Conservation (phyloP, 2,113 vertebrate genomes). For the Ursus arctos region DNA sequence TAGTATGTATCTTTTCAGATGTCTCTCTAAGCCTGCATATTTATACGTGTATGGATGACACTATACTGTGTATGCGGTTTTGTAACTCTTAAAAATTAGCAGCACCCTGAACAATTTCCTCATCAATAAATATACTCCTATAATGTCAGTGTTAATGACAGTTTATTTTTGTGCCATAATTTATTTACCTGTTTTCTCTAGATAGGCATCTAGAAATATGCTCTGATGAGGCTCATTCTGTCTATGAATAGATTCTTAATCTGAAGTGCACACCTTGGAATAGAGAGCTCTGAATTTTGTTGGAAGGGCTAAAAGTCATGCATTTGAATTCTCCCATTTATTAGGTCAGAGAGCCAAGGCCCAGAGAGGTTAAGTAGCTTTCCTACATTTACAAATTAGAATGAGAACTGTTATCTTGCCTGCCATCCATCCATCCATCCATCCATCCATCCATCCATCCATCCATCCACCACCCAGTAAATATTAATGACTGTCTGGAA, state of each 20-base stretch:
- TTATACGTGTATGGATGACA: background rate
- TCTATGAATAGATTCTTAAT: background rate
- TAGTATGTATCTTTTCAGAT: background rate
- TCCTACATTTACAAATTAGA: background rate
- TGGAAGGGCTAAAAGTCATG: background rate
- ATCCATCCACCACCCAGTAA: background rate
- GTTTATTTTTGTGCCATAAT: background rate
- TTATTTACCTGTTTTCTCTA: background rate
- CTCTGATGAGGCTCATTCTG: background rate
- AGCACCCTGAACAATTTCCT: background rate
- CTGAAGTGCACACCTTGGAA: background rate
- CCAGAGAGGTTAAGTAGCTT: background rate
- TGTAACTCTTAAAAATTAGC: background rate
- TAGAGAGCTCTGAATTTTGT: background rate
- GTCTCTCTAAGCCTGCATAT: background rate
- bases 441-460: too few species aligned
- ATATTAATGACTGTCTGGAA: fast-evolving
- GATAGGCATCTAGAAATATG: background rate
- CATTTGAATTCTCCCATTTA: background rate
- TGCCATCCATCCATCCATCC: too few species aligned
- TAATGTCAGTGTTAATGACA: background rate
- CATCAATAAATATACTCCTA: background rate
- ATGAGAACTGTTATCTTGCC: background rate
- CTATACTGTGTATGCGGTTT: background rate
- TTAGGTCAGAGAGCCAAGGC: background rate